A percentile compares a stretch with the other conserved stretches of the same genome.
Conservation (phyloP, 1,140 invertebrate genomes). For the Drosophila sp. region DNA sequence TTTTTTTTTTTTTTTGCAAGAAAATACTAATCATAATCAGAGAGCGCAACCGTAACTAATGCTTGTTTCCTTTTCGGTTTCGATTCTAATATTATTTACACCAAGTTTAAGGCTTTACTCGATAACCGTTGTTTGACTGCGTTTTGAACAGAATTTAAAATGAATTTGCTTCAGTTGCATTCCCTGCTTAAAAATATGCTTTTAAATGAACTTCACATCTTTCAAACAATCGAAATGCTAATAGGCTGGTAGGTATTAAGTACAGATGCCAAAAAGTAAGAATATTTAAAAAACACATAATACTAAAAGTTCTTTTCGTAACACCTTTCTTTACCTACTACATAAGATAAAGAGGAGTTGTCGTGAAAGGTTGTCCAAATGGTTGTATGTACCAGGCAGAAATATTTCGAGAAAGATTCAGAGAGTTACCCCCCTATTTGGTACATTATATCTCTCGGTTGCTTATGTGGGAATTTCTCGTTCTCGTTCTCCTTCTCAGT, state of each 20-base stretch:
- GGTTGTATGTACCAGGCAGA: background rate
- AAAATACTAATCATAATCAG: background rate
- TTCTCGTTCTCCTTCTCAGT: background rate
- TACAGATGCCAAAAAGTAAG: slow-evolving; percentile 42
- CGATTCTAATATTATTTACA: slow-evolving; percentile 1
- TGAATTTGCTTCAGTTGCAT: background rate
- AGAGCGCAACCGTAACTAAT: background rate
- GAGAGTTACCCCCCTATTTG: background rate
- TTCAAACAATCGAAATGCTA: background rate
- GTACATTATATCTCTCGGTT: background rate
- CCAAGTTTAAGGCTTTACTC: background rate
- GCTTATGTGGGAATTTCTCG: background rate
- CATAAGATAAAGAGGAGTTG: background rate
- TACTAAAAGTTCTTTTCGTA: slow-evolving; percentile 28
- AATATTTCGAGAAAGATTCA: background rate
- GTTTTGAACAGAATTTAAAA: background rate
- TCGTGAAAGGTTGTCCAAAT: background rate
- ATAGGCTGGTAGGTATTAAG: slow-evolving; percentile 14
- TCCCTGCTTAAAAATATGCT: background rate
- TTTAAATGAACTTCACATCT: slow-evolving; percentile 46
- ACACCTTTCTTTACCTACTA: background rate
- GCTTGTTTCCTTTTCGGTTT: background rate
- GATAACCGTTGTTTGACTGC: background rate
- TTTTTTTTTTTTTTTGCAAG: background rate
- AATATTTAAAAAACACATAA: slow-evolving; percentile 14